Evolutionary conservation across 2,113 vertebrate species (phyloP), one percentile per base, ranked within the genome.

Genomic region (Dipodomys spectabilis): DNA sequence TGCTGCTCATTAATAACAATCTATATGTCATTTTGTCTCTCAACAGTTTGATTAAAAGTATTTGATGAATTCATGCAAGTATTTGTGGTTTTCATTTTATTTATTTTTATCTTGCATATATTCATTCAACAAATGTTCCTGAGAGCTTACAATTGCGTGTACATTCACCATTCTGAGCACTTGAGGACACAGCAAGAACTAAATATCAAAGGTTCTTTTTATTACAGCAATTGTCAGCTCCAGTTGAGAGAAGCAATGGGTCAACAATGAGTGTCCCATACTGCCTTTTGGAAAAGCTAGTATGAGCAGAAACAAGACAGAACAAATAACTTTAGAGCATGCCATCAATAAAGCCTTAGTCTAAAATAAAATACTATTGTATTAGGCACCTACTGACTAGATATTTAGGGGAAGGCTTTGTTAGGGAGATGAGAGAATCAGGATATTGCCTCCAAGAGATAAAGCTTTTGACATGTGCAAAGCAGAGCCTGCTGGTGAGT

Each of bases 371-470:
- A 11, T 49, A 12, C 0, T 65, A 16, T 57, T 83, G 45, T 13
- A 44, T 4, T 28, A 57, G 12, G 9, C 1, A 32, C 25, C 6
- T 32, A 18, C 1, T 60, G 64, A 32, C 32, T 7, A 19, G 9
- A 1, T 64, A 62, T 44, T 57, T 77, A 19, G 25, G 28, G 1
- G 11, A 32, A 25, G 1, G 20, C 0, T 39, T 15, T 20, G 0
- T 2, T 35, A 27, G 30, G n/a, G 5, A 77, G 39, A 69, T 9
- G 22, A 1, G 64, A 64, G 4, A 82, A 60, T 18, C 81, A 62
- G 10, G 53, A 0, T n/a, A 53, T 49, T 62, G 30, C 2, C 27
- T 30, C 22, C 23, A 2, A 22, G 16, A 11, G 12, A 71, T 5
- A 5, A 68, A 11, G 30, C 7, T 5, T 6, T 82, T 69, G 57